phyloP scores from a whole-genome alignment of 1,140 invertebrate genomes.

The Ips nitidus region DNA sequence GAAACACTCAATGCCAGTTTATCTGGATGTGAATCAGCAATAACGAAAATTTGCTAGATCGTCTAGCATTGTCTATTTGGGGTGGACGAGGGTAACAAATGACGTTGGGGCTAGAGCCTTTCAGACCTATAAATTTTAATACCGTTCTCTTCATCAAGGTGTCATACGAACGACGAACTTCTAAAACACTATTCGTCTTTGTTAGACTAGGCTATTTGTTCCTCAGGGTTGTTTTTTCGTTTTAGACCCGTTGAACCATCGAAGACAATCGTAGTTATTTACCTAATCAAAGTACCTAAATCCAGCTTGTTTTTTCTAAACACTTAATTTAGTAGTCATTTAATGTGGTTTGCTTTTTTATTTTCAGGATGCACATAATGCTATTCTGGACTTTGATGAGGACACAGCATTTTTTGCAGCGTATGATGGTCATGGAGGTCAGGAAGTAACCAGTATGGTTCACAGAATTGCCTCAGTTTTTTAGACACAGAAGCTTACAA shows the following conservation, averaged over 20 bases:
- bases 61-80: background rate
- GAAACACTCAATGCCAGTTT: too few relatives aligned
- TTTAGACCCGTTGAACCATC: too few relatives aligned
- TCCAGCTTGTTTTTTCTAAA: too few relatives aligned
- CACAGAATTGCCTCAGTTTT: slow-evolving; percentile 82
- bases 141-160: slow-evolving; percentile 21
- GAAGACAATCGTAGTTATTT: too few relatives aligned
- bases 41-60: too few relatives aligned
- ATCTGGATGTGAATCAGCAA: too few relatives aligned
- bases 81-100: slow-evolving; percentile 8
- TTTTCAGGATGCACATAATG: slow-evolving; percentile 92
- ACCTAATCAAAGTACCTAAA: too few relatives aligned
- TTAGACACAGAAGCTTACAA: slow-evolving; percentile 82
- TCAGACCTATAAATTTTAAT: slow-evolving; percentile 22
- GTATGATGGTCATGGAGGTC: slow-evolving; percentile 96
- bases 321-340: too few relatives aligned
- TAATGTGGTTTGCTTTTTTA: background rate
- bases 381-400: slow-evolving; percentile 81
- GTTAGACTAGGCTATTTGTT: slow-evolving; percentile 20
- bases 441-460: slow-evolving; percentile 93
- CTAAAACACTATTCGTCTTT: slow-evolving; percentile 11
- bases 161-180: slow-evolving; percentile 12
- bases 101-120: slow-evolving; percentile 10
- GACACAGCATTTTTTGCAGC: slow-evolving; percentile 90
- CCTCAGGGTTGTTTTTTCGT: background rate